These are phyloP conservation scores for Castor canadensis DNA, from an alignment of 2,113 vertebrate genomes.

Conservation along the genomic window DNA sequence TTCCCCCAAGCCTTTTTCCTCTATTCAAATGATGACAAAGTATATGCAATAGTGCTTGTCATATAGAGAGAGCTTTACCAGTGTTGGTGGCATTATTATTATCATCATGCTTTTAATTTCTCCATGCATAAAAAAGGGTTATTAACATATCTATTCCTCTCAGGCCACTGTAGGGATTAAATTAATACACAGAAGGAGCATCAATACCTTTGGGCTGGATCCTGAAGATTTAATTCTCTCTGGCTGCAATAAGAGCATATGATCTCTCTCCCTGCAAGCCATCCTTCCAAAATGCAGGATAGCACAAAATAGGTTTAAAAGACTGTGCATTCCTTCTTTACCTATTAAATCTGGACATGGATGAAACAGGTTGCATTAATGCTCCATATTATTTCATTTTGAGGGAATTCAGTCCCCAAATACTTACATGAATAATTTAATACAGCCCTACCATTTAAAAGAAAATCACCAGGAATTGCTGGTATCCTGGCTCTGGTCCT, in stretches of 20 bases:
- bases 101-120: conserved; percentile 19
- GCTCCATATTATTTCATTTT: neutral
- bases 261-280: too few species aligned
- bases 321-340: neutral
- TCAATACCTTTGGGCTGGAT: neutral
- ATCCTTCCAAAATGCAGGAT: neutral
- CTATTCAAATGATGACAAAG: neutral
- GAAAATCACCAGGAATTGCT: neutral
- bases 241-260: too few species aligned
- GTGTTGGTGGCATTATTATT: neutral
- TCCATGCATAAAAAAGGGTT: neutral
- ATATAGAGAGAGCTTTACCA: neutral
- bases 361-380: neutral
- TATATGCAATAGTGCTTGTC: neutral
- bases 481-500: neutral
- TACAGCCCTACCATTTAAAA: neutral
- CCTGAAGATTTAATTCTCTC: neutral
- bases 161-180: neutral
- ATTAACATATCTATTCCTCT: neutral
- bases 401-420: neutral
- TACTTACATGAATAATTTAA: neutral
- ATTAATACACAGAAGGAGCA: neutral
- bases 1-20: neutral
- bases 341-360: neutral
- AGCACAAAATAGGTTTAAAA: neutral